phyloP scores from a whole-genome alignment of 2,113 vertebrate genomes.

The Trochalopteron elliotii region DNA sequence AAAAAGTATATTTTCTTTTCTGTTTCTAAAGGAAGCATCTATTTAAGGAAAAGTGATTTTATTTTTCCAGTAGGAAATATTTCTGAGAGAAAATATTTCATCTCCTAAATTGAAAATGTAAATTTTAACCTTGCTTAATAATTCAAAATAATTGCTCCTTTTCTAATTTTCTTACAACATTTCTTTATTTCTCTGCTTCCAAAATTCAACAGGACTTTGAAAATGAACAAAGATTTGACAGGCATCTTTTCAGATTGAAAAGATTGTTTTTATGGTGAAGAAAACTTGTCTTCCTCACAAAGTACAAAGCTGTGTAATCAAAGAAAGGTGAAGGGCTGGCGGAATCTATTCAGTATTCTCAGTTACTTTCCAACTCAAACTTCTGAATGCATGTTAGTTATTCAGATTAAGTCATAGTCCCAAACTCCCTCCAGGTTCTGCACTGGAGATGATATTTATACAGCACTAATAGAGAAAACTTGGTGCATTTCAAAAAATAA shows the following conservation, averaged over 20 bases:
- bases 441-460: constrained; percentile 37
- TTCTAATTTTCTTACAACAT: neutral
- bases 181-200: neutral
- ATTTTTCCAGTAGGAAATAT: neutral
- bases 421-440: constrained; percentile 33
- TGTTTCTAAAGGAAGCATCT: neutral
- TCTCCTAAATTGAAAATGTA: neutral
- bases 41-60: neutral
- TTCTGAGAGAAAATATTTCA: neutral
- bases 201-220: neutral
- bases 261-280: neutral
- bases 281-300: neutral
- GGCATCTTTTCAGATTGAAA: neutral
- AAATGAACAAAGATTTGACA: neutral
- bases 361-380: constrained; percentile 35
- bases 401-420: constrained; percentile 45
- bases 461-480: constrained; percentile 46
- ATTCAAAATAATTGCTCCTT: neutral
- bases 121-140: neutral
- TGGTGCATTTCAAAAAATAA: constrained; percentile 26
- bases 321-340: neutral
- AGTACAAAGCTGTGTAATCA: neutral
- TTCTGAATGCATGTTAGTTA: constrained; percentile 33
- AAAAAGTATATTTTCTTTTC: neutral
- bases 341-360: neutral